Evolutionary conservation across 92 coral and sea anemone species (phyloP).

Genomic region (Galaxea fascicularis): DNA sequence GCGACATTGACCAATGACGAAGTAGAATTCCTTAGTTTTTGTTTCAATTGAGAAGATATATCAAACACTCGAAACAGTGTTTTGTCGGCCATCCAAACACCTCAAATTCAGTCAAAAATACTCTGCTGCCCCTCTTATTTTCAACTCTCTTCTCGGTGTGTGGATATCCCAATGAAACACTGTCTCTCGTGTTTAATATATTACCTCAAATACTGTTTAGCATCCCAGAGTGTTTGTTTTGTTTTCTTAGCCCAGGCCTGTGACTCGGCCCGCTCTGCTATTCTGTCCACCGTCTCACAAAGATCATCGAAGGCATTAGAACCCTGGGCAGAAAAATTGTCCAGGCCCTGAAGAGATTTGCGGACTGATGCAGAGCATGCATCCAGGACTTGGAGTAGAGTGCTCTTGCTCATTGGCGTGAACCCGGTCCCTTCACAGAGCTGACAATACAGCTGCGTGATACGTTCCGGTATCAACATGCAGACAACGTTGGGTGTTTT

Average conservation of each 20-base stretch:
- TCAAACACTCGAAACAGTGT: no score
- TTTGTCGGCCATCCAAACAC: no score
- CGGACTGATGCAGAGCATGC: slow-evolving; percentile 61
- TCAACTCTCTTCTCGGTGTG: no score
- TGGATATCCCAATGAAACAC: no score
- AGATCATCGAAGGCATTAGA: slow-evolving; percentile 54
- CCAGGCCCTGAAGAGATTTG: slow-evolving; percentile 68
- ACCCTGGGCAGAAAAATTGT: slow-evolving; percentile 59
- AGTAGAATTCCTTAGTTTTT: no score
- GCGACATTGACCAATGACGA: no score
- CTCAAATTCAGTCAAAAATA: no score
- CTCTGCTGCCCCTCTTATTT: no score
- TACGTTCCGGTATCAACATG: slow-evolving; percentile 53
- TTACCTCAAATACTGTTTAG: slow-evolving; percentile 38
- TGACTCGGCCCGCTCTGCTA: slow-evolving; percentile 44
- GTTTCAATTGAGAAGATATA: no score
- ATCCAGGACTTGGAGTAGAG: slow-evolving; percentile 46
- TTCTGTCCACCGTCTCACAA: slow-evolving; percentile 28
- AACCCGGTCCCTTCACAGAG: slow-evolving; percentile 55
- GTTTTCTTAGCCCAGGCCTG: slow-evolving; percentile 46
- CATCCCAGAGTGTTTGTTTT: slow-evolving; percentile 28
- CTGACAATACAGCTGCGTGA: slow-evolving; percentile 61
- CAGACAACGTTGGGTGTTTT: no score
- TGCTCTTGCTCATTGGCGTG: slow-evolving; percentile 58
- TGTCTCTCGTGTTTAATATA: no score